Conservation (phyloP, 1,140 invertebrate genomes). For the Neoseiulus cucumeris region DNA sequence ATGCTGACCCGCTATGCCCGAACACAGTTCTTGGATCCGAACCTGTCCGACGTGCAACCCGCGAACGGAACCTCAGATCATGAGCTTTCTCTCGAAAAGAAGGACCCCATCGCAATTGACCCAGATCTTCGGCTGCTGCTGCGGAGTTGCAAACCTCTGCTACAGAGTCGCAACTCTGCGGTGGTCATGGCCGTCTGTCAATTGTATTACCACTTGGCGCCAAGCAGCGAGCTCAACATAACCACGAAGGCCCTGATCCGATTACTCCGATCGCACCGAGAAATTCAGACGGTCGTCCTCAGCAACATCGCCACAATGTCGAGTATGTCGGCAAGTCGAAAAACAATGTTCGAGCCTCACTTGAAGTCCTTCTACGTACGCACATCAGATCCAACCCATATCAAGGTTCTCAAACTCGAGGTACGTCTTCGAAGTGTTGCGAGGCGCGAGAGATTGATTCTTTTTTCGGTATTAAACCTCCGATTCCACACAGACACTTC, state of each 20-base stretch:
- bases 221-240: slow-evolving; percentile 56
- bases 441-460: no score
- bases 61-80: slow-evolving; percentile 12
- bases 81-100: not conserved
- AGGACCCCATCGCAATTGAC: slow-evolving; percentile 38
- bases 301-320: slow-evolving; percentile 88
- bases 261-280: slow-evolving; percentile 67
- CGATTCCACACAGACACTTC: no score
- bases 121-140: slow-evolving; percentile 73
- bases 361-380: slow-evolving; percentile 95
- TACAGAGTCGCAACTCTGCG: slow-evolving; percentile 85
- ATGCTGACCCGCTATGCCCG: slow-evolving; percentile 86
- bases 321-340: slow-evolving; percentile 30
- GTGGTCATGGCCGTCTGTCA: slow-evolving; percentile 91
- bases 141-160: slow-evolving; percentile 63
- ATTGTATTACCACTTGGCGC: slow-evolving; percentile 83
- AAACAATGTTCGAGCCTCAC: slow-evolving; percentile 82
- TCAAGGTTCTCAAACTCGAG: slow-evolving; percentile 68
- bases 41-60: slow-evolving; percentile 26
- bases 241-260: slow-evolving; percentile 85
- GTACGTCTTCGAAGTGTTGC: no score
- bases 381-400: slow-evolving; percentile 82
- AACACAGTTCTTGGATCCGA: slow-evolving; percentile 79
- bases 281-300: slow-evolving; percentile 89
- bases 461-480: no score